These are phyloP conservation scores for Monochamus saltuarius DNA, from an alignment of 1,140 invertebrate genomes.

Conservation along the genomic window DNA sequence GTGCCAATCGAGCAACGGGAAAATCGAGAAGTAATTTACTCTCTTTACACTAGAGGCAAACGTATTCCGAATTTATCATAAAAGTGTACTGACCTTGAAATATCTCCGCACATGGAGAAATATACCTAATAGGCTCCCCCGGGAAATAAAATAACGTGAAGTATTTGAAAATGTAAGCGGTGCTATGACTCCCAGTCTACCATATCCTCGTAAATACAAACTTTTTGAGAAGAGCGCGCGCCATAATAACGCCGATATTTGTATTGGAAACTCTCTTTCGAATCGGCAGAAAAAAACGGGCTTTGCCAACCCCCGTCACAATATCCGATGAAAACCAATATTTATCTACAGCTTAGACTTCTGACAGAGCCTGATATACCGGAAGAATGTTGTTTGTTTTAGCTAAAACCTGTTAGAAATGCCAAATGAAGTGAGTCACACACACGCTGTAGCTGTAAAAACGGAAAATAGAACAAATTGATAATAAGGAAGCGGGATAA, in stretches of 20 bases:
- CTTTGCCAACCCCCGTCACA: constrained; percentile 32
- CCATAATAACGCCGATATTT: constrained; percentile 29
- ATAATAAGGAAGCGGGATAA: no score
- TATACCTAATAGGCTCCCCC: neutral
- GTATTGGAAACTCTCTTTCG: constrained; percentile 23
- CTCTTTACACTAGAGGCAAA: no score
- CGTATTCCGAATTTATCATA: no score
- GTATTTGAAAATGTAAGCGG: constrained; percentile 14
- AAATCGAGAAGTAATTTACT: no score
- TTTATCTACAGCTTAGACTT: constrained; percentile 36
- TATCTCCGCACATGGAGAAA: no score
- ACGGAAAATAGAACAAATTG: no score
- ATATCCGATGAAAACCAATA: constrained; percentile 38
- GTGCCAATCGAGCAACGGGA: no score
- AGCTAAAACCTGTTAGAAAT: constrained; percentile 26
- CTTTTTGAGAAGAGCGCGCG: constrained; percentile 16
- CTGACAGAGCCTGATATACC: constrained; percentile 33
- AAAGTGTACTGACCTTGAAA: no score
- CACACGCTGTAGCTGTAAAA: no score
- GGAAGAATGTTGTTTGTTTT: constrained; percentile 30
- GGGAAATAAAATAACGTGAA: constrained; percentile 9
- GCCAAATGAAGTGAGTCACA: neutral
- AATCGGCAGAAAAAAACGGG: constrained; percentile 21
- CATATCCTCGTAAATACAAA: constrained; percentile 1
- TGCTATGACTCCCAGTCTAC: neutral